These are phyloP conservation scores for Micrasema longulum DNA, from an alignment of 1,140 invertebrate genomes.

Conservation along the genomic window DNA sequence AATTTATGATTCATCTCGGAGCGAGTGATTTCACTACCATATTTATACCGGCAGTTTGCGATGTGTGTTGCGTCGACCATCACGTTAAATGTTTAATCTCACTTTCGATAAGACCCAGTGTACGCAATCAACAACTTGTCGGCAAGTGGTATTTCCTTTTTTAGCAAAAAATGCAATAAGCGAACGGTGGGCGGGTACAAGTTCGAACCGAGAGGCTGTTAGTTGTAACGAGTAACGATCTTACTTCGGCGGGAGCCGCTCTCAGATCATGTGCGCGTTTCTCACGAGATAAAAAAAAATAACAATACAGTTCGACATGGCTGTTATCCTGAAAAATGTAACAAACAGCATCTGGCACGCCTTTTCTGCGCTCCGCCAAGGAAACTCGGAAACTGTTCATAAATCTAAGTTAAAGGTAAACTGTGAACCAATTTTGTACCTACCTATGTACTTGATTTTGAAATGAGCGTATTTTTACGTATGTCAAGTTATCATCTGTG, in stretches of 20 bases:
- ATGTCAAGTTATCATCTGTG: background rate
- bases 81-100: background rate
- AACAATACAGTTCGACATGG: conserved; percentile 66
- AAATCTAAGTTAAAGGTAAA: conserved; percentile 82
- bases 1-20: conserved; percentile 17
- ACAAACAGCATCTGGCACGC: conserved; percentile 83
- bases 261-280: background rate
- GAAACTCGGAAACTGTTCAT: conserved; percentile 71
- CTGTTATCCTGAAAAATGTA: conserved; percentile 75
- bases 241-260: background rate
- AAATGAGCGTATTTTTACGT: too few species aligned
- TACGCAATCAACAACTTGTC: conserved; percentile 23
- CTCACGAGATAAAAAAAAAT: background rate
- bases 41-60: conserved; percentile 1
- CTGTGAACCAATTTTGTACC: background rate
- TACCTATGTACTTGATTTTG: too few species aligned
- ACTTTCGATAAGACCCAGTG: conserved; percentile 27
- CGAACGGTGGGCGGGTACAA: conserved; percentile 53
- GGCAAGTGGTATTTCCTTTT: conserved; percentile 48
- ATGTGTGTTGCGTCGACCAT: background rate
- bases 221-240: too few species aligned
- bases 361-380: conserved; percentile 75
- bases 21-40: conserved; percentile 12
- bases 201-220: too few species aligned
- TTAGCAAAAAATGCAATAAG: conserved; percentile 57